phyloP scores from a whole-genome alignment of 2,113 vertebrate genomes.

The Scytalopus superciliaris region DNA sequence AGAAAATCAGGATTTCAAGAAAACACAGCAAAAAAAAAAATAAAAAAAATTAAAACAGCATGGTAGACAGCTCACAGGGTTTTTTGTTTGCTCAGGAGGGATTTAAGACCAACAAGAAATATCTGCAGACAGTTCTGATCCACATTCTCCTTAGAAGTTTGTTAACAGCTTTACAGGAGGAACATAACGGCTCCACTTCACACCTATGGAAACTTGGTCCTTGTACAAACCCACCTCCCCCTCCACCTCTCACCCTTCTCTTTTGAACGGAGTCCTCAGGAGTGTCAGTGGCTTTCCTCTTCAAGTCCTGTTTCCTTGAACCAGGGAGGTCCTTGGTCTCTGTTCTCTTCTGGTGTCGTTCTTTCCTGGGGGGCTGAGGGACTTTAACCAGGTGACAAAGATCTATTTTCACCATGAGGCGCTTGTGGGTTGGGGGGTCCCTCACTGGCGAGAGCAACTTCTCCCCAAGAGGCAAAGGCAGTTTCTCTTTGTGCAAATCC shows the following conservation, averaged over 20 bases:
- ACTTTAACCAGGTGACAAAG: slow-evolving; percentile 82
- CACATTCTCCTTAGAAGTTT: neutral
- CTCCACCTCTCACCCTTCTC: slow-evolving; percentile 73
- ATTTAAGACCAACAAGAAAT: neutral
- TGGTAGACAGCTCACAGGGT: neutral
- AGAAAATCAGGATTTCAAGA: neutral
- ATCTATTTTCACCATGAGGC: slow-evolving; percentile 86
- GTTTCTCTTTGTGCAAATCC: slow-evolving; percentile 58
- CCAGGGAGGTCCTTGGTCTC: neutral
- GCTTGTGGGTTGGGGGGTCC: neutral
- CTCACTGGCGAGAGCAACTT: slow-evolving; percentile 42
- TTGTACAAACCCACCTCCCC: neutral
- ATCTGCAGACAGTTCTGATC: neutral
- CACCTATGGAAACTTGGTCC: neutral
- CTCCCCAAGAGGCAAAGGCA: slow-evolving; percentile 40
- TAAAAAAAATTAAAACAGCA: neutral
- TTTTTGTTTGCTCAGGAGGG: neutral
- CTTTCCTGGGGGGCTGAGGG: slow-evolving; percentile 66
- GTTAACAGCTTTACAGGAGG: neutral
- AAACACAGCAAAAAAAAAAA: neutral
- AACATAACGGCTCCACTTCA: neutral
- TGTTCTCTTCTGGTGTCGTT: neutral
- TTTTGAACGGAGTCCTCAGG: slow-evolving; percentile 72
- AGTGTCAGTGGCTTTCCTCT: slow-evolving; percentile 42
- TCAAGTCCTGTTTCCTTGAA: slow-evolving; percentile 58